These are phyloP conservation scores for Carterocephalus palaemon DNA, from an alignment of 2,888 invertebrate species.

Conservation along the genomic window DNA sequence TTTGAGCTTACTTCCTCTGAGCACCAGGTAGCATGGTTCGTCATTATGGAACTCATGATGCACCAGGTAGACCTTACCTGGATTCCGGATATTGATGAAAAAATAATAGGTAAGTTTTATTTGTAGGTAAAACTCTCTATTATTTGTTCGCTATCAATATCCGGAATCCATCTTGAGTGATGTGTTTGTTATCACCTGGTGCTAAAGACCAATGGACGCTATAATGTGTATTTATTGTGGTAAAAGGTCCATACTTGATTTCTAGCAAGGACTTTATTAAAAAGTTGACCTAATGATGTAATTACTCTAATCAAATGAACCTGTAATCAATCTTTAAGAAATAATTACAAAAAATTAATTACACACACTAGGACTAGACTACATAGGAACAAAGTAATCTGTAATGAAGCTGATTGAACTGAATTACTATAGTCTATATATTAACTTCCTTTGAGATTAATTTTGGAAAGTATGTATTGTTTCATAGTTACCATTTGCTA, in stretches of 20 bases:
- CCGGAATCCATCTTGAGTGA: conserved; percentile 28
- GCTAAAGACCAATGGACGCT: conserved; percentile 2
- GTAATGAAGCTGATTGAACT: conserved; percentile 5
- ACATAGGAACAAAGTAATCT: conserved; percentile 14
- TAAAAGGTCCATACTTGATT: no score
- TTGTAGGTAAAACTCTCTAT: conserved; percentile 26
- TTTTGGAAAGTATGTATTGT: conserved; percentile 18
- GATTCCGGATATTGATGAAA: conserved; percentile 24
- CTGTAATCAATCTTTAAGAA: conserved; percentile 4
- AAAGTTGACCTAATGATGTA: no score
- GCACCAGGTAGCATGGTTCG: neutral
- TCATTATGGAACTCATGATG: no score
- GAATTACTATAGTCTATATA: neutral
- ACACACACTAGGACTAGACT: no score
- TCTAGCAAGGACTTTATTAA: no score
- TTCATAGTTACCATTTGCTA: conserved; percentile 22
- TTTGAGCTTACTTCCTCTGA: neutral
- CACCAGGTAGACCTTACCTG: conserved; percentile 26
- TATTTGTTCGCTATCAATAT: conserved; percentile 25
- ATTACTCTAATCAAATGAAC: neutral
- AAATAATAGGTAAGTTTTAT: conserved; percentile 24
- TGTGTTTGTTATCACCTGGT: conserved; percentile 29
- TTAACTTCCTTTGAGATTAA: conserved; percentile 34
- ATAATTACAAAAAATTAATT: no score
- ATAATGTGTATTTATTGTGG: conserved; percentile 19